A percentile compares a stretch with the other conserved stretches of the same genome.
These are phyloP conservation scores for Muscicapa striata DNA, from an alignment of 2,797 vertebrate species.

Conservation along the genomic window DNA sequence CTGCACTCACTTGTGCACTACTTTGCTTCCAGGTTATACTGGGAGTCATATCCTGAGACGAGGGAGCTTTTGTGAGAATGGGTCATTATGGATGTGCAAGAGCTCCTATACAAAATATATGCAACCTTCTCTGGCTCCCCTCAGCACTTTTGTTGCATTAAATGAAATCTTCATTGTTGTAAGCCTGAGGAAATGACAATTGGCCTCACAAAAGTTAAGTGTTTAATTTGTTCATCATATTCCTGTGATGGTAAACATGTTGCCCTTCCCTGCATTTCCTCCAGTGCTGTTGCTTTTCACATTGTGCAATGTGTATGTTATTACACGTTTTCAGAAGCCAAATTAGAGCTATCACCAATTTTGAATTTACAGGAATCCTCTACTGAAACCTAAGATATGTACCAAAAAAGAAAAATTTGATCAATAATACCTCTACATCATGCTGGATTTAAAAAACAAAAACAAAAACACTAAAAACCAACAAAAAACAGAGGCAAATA, in stretches of 20 bases:
- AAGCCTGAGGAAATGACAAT: background rate
- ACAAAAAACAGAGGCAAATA: background rate
- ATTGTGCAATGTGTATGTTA: background rate
- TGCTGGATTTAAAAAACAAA: background rate
- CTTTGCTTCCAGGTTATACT: background rate
- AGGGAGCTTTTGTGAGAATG: background rate
- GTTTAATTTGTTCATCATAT: background rate
- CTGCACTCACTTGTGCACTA: background rate
- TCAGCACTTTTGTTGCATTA: background rate
- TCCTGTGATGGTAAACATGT: rapidly evolving
- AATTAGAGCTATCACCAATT: background rate
- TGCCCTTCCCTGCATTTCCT: background rate
- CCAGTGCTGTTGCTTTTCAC: background rate
- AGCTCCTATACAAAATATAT: background rate
- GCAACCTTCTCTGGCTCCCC: background rate
- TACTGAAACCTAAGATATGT: background rate
- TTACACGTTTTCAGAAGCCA: background rate
- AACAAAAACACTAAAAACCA: no score
- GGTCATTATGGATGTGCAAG: rapidly evolving
- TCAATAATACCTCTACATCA: background rate
- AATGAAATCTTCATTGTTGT: background rate
- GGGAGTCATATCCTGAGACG: background rate
- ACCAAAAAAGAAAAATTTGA: background rate
- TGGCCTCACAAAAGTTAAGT: background rate
- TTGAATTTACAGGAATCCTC: background rate